These are phyloP conservation scores for Phrynosoma platyrhinos DNA, from an alignment of 2,113 vertebrate genomes.

Conservation along the genomic window DNA sequence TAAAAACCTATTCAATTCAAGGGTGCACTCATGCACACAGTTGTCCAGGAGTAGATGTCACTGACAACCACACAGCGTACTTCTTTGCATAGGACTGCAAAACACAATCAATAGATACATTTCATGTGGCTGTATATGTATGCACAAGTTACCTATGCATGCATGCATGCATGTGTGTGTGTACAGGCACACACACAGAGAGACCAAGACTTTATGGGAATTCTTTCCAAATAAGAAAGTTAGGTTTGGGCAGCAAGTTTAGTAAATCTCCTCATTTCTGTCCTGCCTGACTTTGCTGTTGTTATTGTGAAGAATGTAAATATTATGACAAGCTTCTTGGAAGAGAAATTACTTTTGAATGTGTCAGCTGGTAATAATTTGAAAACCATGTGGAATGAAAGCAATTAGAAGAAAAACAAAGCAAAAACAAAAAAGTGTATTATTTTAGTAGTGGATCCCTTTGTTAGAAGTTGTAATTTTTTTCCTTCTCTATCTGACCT, in stretches of 20 bases:
- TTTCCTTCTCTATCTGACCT: neutral
- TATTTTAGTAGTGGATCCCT: conserved; percentile 36
- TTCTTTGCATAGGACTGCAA: neutral
- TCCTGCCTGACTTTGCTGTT: conserved; percentile 59
- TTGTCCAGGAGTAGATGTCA: neutral
- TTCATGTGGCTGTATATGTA: neutral
- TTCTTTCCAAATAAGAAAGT: neutral
- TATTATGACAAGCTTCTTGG: conserved; percentile 60
- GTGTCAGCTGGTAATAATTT: conserved; percentile 55
- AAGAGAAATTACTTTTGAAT: conserved; percentile 53
- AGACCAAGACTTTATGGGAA: neutral
- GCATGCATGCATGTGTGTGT: neutral
- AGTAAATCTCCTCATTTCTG: conserved; percentile 41
- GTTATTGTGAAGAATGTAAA: conserved; percentile 57
- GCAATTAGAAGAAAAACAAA: conserved; percentile 35
- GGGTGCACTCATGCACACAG: neutral
- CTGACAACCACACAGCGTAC: neutral
- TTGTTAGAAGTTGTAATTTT: neutral
- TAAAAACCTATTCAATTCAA: neutral
- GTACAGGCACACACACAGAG: neutral
- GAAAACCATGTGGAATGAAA: conserved; percentile 53
- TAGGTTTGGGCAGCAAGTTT: neutral
- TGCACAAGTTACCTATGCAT: neutral
- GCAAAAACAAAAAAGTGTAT: conserved; percentile 30
- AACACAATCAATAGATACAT: neutral